Conservation (phyloP, 2,113 vertebrate species). For the Rhinolophus ferrumequinum region DNA sequence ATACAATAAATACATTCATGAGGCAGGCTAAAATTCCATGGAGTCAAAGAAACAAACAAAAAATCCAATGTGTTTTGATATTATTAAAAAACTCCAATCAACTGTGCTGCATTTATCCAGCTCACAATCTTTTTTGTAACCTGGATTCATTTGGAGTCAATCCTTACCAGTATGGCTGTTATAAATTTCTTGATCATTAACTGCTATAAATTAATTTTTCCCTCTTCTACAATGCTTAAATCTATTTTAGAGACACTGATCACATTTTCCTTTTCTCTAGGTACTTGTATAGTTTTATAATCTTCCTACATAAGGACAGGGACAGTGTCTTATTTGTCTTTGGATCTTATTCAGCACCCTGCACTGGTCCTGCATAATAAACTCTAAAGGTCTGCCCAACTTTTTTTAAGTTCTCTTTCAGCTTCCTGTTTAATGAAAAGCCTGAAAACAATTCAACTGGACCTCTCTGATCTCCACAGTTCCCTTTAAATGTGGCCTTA, state of each 20-base stretch:
- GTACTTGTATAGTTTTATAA: not conserved
- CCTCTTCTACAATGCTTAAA: not conserved
- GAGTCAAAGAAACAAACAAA: not conserved
- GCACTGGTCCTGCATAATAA: not conserved
- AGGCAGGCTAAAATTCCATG: not conserved
- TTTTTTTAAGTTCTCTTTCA: not conserved
- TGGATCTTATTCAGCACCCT: not conserved
- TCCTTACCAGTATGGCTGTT: not conserved
- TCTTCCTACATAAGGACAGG: not conserved
- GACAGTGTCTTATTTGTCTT: not conserved
- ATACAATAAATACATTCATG: not conserved
- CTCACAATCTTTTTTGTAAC: not conserved
- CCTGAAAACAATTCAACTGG: not conserved
- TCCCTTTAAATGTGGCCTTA: not conserved
- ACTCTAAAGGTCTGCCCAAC: not conserved
- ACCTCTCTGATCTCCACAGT: not conserved
- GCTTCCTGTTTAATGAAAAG: constrained; percentile 7
- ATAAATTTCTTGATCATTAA: constrained; percentile 5
- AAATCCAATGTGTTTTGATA: not conserved
- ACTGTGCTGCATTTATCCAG: not conserved
- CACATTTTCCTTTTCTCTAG: not conserved
- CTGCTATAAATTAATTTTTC: constrained; percentile 1
- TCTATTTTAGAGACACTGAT: not conserved
- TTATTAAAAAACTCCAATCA: not conserved
- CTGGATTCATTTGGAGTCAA: not conserved